Percentiles rank a stretch among this genome's conserved stretches.
phyloP scores from a whole-genome alignment of 1,140 invertebrate species.

The Hermetia illucens region DNA sequence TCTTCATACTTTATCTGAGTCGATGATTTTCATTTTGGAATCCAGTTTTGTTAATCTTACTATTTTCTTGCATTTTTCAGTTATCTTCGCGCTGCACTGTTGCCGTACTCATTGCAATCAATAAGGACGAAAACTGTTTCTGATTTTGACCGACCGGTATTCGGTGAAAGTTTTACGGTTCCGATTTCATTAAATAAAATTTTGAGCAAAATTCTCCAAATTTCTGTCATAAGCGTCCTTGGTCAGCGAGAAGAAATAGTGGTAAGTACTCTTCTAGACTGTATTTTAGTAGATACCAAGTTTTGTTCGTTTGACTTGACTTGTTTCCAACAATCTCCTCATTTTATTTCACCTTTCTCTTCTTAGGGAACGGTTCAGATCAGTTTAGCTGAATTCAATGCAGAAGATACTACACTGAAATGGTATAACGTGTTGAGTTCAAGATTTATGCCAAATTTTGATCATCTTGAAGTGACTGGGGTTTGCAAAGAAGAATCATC shows the following conservation, averaged over 20 bases:
- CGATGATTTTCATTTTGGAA: conserved; percentile 6
- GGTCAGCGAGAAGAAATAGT: conserved; percentile 63
- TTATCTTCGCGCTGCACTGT: conserved; percentile 62
- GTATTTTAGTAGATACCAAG: too few relatives aligned
- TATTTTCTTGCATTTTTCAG: conserved; percentile 33
- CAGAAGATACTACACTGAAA: conserved; percentile 61
- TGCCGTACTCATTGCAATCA: conserved; percentile 48
- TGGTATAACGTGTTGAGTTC: conserved; percentile 94
- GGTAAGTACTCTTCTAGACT: conserved; percentile 39
- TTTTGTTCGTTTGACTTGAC: too few relatives aligned
- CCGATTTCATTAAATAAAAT: conserved; percentile 59
- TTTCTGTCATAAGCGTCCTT: conserved; percentile 64
- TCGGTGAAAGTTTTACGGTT: conserved; percentile 66
- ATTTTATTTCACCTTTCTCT: conserved; percentile 9
- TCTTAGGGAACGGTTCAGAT: conserved; percentile 86
- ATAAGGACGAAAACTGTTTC: conserved; percentile 55
- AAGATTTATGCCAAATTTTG: conserved; percentile 56
- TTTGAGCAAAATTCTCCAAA: conserved; percentile 73
- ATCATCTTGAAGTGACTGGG: conserved; percentile 31
- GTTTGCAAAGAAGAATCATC: conserved; percentile 73
- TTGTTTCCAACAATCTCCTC: too few relatives aligned
- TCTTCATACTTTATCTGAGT: conserved; percentile 2
- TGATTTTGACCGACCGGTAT: conserved; percentile 64
- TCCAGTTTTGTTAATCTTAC: conserved; percentile 28
- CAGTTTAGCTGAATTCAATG: conserved; percentile 85